phyloP scores from a whole-genome alignment of 2,888 invertebrate genomes.

The Nomada ferruginata region DNA sequence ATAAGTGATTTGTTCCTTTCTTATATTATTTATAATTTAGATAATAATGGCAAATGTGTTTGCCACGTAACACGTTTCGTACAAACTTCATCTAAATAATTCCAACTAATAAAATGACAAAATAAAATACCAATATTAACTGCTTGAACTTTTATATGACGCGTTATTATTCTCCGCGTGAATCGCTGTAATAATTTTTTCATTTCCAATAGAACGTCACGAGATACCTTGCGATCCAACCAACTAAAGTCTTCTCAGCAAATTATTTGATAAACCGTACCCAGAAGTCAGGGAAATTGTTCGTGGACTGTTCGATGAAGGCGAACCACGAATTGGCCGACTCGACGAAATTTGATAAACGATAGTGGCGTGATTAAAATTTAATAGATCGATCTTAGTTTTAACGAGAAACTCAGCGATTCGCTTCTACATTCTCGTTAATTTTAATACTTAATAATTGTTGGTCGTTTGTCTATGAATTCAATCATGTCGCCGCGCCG shows the following conservation, averaged over 20 bases:
- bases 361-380: slow-evolving; percentile 34
- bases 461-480: slow-evolving; percentile 58
- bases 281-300: slow-evolving; percentile 1
- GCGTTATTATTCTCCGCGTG: not conserved
- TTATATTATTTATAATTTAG: too few relatives aligned
- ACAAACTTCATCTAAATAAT: too few relatives aligned
- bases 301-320: not conserved
- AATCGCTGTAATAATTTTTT: not conserved
- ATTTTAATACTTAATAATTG: slow-evolving; percentile 53
- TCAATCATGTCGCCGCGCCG: slow-evolving; percentile 38
- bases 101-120: too few relatives aligned
- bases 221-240: not conserved
- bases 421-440: slow-evolving; percentile 5
- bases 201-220: not conserved
- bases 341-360: slow-evolving; percentile 30
- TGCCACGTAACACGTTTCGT: too few relatives aligned
- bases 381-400: slow-evolving; percentile 1
- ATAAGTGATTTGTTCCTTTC: too few relatives aligned
- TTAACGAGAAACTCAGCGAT: slow-evolving; percentile 26
- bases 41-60: too few relatives aligned
- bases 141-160: too few relatives aligned
- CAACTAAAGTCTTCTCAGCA: slow-evolving; percentile 1
- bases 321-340: slow-evolving; percentile 20
- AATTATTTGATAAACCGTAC: not conserved
- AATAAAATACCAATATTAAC: too few relatives aligned